These are phyloP conservation scores for Cebidichthys violaceus DNA, from an alignment of 2,113 vertebrate genomes.

Conservation along the genomic window DNA sequence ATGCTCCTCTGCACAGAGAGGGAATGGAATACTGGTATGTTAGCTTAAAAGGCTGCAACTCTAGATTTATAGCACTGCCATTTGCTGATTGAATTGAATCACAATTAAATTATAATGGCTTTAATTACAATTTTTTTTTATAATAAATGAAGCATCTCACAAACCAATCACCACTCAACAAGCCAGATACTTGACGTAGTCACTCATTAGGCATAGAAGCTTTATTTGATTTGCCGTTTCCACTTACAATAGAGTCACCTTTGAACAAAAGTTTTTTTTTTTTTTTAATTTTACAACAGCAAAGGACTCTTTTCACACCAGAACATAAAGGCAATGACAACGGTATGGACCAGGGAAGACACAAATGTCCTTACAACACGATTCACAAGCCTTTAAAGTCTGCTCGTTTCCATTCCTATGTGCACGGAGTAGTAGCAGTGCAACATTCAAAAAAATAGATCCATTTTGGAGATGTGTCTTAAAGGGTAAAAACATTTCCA, in stretches of 20 bases:
- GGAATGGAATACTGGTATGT: constrained; percentile 13
- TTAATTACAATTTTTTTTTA: background rate
- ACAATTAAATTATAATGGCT: constrained; percentile 19
- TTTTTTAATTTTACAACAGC: constrained; percentile 73
- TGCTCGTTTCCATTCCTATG: constrained; percentile 34
- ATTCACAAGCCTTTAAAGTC: constrained; percentile 56
- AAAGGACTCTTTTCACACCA: constrained; percentile 70
- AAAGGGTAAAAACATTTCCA: constrained; percentile 54
- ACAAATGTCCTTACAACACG: constrained; percentile 67
- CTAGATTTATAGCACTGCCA: constrained; percentile 1
- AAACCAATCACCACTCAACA: constrained; percentile 23
- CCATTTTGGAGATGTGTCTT: constrained; percentile 29
- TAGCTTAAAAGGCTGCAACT: constrained; percentile 38
- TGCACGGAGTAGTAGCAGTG: constrained; percentile 23
- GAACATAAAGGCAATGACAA: constrained; percentile 71
- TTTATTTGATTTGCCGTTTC: constrained; percentile 77
- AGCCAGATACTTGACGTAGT: constrained; percentile 27
- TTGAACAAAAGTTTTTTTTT: constrained; percentile 57
- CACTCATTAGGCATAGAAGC: constrained; percentile 64
- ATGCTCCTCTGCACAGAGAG: constrained; percentile 42
- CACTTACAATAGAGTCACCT: constrained; percentile 77
- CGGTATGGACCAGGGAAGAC: constrained; percentile 66
- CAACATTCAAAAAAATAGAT: constrained; percentile 49
- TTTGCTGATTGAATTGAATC: constrained; percentile 36
- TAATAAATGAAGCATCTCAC: constrained; percentile 16